Conservation (phyloP, 1,140 invertebrate genomes). For the Scylla paramamosain region DNA sequence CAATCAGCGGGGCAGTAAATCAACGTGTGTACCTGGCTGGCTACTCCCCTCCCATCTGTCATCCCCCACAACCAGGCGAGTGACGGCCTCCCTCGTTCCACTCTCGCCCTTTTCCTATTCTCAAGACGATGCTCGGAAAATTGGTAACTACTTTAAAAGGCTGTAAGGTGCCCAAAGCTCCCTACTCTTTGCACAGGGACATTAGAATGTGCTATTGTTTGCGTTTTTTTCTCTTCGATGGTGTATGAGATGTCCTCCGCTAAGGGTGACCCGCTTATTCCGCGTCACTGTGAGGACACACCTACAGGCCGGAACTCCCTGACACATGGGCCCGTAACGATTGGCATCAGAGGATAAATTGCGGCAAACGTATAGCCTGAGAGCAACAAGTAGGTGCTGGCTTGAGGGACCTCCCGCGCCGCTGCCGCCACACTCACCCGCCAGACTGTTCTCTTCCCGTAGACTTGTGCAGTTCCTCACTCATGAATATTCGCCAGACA, state of each 20-base stretch:
- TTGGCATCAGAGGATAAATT: conserved; percentile 48
- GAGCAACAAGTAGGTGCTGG: conserved; percentile 13
- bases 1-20: conserved; percentile 72
- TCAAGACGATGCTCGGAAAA: background rate
- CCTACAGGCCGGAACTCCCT: conserved; percentile 23
- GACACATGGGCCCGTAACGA: conserved; percentile 34
- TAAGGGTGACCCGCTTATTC: background rate
- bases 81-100: background rate
- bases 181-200: background rate
- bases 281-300: background rate
- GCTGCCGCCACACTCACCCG: background rate
- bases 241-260: too few species aligned
- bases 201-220: background rate
- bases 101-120: background rate
- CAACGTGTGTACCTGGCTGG: conserved; percentile 60
- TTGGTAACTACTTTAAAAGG: background rate
- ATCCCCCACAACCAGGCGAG: conserved; percentile 57
- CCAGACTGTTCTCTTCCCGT: background rate
- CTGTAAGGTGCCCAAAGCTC: background rate
- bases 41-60: conserved; percentile 61
- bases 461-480: conserved; percentile 7
- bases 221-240: background rate
- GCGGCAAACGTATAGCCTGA: conserved; percentile 3
- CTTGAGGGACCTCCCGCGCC: background rate
- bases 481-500: conserved; percentile 24